phyloP scores from a whole-genome alignment of 2,888 invertebrate species.

The Cerastoderma edule region DNA sequence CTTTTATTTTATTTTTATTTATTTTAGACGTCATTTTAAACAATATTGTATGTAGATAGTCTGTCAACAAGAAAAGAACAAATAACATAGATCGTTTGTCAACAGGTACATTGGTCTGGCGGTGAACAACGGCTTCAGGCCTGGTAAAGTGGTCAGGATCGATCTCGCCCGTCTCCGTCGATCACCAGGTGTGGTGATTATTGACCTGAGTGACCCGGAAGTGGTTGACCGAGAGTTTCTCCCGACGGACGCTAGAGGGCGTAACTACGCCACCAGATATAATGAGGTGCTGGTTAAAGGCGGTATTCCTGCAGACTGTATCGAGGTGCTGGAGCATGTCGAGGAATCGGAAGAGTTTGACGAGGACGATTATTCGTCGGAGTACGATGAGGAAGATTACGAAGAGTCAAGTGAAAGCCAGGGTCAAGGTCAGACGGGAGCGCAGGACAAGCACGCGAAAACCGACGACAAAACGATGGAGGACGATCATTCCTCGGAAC shows the following conservation, averaged over 20 bases:
- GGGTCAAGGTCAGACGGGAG: background rate
- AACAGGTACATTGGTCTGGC: no score
- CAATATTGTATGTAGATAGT: no score
- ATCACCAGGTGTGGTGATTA: background rate
- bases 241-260: background rate
- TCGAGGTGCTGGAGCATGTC: background rate
- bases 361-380: slow-evolving; percentile 6
- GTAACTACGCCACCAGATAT: slow-evolving; percentile 9
- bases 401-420: no score
- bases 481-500: no score
- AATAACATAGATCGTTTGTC: no score
- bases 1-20: no score
- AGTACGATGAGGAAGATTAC: slow-evolving; percentile 9
- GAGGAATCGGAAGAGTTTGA: background rate
- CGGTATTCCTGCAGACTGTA: slow-evolving; percentile 5
- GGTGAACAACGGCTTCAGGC: background rate
- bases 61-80: no score
- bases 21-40: no score
- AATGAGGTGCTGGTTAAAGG: slow-evolving; percentile 15
- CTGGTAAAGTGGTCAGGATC: slow-evolving; percentile 6
- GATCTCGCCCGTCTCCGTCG: background rate
- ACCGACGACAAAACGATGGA: no score
- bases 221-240: background rate
- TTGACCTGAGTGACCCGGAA: background rate
- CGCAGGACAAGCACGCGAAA: background rate